phyloP scores from a whole-genome alignment of 2,888 invertebrate species.

The Tenthredo scrophulariae region DNA sequence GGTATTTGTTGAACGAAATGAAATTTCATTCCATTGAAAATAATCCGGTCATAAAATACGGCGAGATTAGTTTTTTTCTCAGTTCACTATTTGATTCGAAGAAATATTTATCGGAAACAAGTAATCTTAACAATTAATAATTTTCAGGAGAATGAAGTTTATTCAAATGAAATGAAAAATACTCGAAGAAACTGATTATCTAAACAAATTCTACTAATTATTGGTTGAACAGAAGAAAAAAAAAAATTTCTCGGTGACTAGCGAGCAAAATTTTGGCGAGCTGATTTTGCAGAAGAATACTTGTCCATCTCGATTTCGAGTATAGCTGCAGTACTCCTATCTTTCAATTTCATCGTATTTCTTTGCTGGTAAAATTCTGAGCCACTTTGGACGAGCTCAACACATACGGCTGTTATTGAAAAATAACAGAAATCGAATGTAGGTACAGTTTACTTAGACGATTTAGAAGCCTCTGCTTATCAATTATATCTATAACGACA shows the following conservation, averaged over 20 bases:
- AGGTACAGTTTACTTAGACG: not conserved
- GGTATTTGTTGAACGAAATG: not conserved
- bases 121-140: not conserved
- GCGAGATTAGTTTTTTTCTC: not conserved
- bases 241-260: not conserved
- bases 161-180: not conserved
- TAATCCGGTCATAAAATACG: not conserved
- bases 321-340: not conserved
- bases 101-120: not conserved
- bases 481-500: not conserved
- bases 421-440: not conserved
- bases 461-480: no score
- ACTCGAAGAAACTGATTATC: not conserved
- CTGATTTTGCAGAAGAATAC: not conserved
- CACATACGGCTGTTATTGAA: not conserved
- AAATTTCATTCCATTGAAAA: not conserved
- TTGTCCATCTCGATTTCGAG: not conserved
- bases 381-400: not conserved
- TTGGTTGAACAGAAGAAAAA: not conserved
- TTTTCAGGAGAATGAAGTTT: not conserved
- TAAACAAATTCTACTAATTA: not conserved
- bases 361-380: not conserved
- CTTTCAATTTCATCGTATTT: not conserved
- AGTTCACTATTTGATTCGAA: not conserved
- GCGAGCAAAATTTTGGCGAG: not conserved